phyloP scores from a whole-genome alignment of 2,113 vertebrate species.

The Engraulis encrasicolus region DNA sequence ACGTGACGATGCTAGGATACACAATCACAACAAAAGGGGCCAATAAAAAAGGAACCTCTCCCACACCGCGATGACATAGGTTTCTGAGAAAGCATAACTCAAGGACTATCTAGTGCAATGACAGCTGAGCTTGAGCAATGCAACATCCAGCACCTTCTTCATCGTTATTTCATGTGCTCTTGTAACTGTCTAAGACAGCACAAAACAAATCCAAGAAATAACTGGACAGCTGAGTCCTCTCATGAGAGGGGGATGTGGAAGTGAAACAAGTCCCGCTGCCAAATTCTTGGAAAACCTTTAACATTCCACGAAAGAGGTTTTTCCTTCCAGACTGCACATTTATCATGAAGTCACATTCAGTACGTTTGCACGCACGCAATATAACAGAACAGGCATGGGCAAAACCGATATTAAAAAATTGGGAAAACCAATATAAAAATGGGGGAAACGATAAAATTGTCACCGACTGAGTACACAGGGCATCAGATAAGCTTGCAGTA shows the following conservation, averaged over 20 bases:
- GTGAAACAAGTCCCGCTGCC: not conserved
- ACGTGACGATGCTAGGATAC: not conserved
- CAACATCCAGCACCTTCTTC: not conserved
- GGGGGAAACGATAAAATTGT: not conserved
- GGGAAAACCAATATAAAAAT: not conserved
- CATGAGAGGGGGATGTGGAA: not conserved
- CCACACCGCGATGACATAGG: too few species aligned
- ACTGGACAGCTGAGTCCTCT: not conserved
- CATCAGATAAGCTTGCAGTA: not conserved
- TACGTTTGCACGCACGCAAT: not conserved
- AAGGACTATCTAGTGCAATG: not conserved
- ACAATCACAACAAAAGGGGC: not conserved
- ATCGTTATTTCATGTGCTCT: not conserved
- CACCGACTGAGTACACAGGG: not conserved
- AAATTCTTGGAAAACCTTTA: not conserved
- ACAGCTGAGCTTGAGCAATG: not conserved
- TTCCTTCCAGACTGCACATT: constrained; percentile 1
- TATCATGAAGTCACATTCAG: not conserved
- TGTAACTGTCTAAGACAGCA: not conserved
- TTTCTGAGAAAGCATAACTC: not conserved
- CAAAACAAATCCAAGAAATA: not conserved
- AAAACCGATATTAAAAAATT: not conserved
- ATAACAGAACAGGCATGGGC: not conserved
- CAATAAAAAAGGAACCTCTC: not conserved
- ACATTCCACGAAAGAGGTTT: not conserved